Evolutionary conservation across 2,888 invertebrate species (phyloP), one percentile per base, ranked within the genome.

Genomic region (Metopia argyrocephala): DNA sequence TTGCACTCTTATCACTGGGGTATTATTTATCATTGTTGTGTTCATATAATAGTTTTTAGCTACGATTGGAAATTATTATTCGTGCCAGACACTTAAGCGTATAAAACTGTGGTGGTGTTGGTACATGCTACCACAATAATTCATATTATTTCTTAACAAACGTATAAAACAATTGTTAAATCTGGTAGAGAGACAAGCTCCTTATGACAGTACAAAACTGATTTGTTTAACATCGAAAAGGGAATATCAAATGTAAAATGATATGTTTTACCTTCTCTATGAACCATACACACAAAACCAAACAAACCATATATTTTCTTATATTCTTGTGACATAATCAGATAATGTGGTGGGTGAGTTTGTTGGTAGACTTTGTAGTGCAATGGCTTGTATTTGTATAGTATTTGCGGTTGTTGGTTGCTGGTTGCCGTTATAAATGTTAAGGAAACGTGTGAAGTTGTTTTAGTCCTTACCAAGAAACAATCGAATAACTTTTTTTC

Each of bases 21-120:
- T 66, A 78, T 62, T 73, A 73, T 78, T 66, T 73, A 71, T 78
- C 78, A 78, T 73, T 61, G 54, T 78, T 66, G 73, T 71, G 78
- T 66, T 78, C 71, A 73, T 76, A 69, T 15, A 62, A 76, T 73
- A 73, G 78, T 68, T 73, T 66, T 12, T 64, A 65, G 52, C 31
- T 28, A 20, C n/a, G 70, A 78, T 78, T 78, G 71, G 57, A 78
- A 78, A 73, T 78, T 78, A 73, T 78, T 73, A 61, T 71, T 66
- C 59, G 54, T 46, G 20, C 61, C 31, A 61, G 25, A 18, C 52
- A 52, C 23, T 54, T 12, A 15, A 31, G 7, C 48, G 28, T 56
- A 20, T 57, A 31, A 23, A 45, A 46, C 25, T 54, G 28, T 25
- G 46, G 9, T 46, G n/a, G 9, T 21, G 28, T 57, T 59, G 20